phyloP scores from a whole-genome alignment of 2,888 invertebrate species.

The Platycheirus albimanus region DNA sequence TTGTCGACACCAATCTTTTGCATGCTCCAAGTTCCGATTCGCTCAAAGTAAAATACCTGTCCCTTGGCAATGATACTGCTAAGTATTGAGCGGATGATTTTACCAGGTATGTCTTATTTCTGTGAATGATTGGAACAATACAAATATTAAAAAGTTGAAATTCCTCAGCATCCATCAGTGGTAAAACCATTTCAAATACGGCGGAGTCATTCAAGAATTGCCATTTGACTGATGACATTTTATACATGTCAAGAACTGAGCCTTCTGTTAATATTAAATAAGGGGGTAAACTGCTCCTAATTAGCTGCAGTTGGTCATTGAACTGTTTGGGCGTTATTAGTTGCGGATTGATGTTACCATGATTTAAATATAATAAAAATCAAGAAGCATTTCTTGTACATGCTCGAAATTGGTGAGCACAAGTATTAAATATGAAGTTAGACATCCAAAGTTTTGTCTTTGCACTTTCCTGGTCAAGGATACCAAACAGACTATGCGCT shows the following conservation, averaged over 20 bases:
- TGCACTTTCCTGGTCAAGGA: too few relatives aligned
- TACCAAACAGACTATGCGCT: background rate
- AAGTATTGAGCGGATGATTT: too few relatives aligned
- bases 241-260: background rate
- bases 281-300: too few relatives aligned
- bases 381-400: conserved; percentile 1
- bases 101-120: background rate
- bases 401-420: conserved; percentile 16
- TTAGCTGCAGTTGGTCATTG: too few relatives aligned
- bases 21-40: too few relatives aligned
- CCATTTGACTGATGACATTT: conserved; percentile 7
- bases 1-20: too few relatives aligned
- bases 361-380: background rate
- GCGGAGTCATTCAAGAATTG: background rate
- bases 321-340: too few relatives aligned
- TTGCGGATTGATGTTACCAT: too few relatives aligned
- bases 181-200: conserved; percentile 1
- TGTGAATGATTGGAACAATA: conserved; percentile 1
- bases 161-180: background rate
- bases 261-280: too few relatives aligned
- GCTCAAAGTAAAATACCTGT: too few relatives aligned
- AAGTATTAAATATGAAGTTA: conserved; percentile 14
- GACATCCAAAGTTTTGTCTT: background rate
- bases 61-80: too few relatives aligned
- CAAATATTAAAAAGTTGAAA: conserved; percentile 11